A percentile compares a stretch with the other conserved stretches of the same genome.
Evolutionary conservation across 2,888 invertebrate species (phyloP).

Genomic region (Boloria euphrosyne): DNA sequence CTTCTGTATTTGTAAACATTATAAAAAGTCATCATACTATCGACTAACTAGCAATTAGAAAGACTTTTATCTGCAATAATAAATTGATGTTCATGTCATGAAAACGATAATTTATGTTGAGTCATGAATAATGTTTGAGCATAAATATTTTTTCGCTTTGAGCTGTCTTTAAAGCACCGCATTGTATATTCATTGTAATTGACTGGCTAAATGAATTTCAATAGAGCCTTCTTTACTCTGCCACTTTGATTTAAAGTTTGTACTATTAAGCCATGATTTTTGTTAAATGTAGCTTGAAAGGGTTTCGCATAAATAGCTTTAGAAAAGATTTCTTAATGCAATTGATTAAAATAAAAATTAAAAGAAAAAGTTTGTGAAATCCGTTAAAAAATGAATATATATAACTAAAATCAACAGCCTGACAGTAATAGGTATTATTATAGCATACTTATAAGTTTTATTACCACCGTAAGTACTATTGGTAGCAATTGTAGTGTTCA

Average conservation of each 20-base stretch:
- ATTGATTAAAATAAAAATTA: not conserved
- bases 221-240: conserved; percentile 31
- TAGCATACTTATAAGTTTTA: not conserved
- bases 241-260: conserved; percentile 16
- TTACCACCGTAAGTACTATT: not conserved
- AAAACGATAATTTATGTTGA: conserved; percentile 47
- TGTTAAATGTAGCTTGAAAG: conserved; percentile 11
- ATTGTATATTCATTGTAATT: conserved; percentile 36
- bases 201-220: conserved; percentile 38
- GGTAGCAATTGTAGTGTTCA: not conserved
- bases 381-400: too few species aligned
- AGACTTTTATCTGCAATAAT: conserved; percentile 49
- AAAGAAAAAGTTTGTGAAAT: not conserved
- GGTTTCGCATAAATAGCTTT: not conserved
- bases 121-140: conserved; percentile 38
- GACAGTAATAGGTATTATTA: too few species aligned
- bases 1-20: conserved; percentile 48
- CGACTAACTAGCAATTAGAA: conserved; percentile 55
- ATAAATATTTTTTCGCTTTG: conserved; percentile 30
- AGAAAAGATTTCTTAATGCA: too few species aligned
- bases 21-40: conserved; percentile 30
- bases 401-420: too few species aligned
- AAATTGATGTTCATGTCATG: conserved; percentile 43
- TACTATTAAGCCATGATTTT: conserved; percentile 12
- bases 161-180: conserved; percentile 23